Evolutionary conservation across 2,888 invertebrate species (phyloP).

Genomic region (Phania funesta): DNA sequence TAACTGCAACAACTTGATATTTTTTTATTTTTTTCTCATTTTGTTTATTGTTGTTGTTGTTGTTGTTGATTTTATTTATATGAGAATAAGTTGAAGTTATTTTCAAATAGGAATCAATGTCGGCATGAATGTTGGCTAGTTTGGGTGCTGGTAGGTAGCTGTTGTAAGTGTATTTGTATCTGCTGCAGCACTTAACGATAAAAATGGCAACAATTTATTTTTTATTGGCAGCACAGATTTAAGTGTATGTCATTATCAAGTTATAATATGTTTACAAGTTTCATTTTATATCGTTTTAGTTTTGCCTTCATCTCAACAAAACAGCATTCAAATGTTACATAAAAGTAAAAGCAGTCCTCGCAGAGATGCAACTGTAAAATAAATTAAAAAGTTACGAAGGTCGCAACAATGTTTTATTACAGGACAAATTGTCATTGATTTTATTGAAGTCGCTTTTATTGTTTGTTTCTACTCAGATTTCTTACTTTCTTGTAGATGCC

Average conservation of each 20-base stretch:
- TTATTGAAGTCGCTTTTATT: too few relatives aligned
- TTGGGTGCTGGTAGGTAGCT: neutral
- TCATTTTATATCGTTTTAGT: neutral
- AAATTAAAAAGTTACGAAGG: neutral
- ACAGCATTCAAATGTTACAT: neutral
- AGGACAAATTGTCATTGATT: too few relatives aligned
- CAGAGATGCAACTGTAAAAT: constrained; percentile 8
- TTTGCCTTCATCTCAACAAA: neutral
- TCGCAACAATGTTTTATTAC: too few relatives aligned
- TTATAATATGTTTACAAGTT: constrained; percentile 47
- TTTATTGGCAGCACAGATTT: constrained; percentile 66
- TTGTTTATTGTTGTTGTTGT: constrained; percentile 8
- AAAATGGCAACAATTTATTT: constrained; percentile 60
- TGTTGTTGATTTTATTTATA: constrained; percentile 41
- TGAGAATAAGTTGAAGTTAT: constrained; percentile 45
- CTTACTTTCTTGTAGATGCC: too few relatives aligned
- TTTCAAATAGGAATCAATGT: constrained; percentile 51
- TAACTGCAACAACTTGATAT: constrained; percentile 37
- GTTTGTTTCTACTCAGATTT: too few relatives aligned
- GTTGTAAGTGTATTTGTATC: constrained; percentile 17
- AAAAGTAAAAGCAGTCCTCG: neutral
- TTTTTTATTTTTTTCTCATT: constrained; percentile 4
- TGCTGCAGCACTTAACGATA: constrained; percentile 51
- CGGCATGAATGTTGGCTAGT: constrained; percentile 8
- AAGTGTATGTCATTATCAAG: constrained; percentile 61